phyloP scores from a whole-genome alignment of 2,888 invertebrate species.

The Drosophila atroscutellata region DNA sequence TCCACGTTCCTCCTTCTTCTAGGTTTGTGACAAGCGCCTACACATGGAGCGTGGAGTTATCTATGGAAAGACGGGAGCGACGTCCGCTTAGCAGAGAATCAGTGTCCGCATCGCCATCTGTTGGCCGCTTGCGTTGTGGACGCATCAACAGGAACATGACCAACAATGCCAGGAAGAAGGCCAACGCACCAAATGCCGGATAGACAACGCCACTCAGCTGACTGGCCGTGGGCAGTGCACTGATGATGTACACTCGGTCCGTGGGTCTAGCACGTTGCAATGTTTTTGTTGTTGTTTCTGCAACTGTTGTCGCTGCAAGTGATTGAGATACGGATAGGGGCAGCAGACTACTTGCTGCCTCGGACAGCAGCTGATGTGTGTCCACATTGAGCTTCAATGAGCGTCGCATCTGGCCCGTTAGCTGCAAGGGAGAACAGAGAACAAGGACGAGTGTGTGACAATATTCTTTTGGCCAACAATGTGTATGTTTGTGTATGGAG shows the following conservation, averaged over 20 bases:
- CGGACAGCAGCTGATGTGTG: slow-evolving; percentile 72
- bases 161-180: slow-evolving; percentile 67
- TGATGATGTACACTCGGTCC: slow-evolving; percentile 71
- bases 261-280: slow-evolving; percentile 41
- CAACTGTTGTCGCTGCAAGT: slow-evolving; percentile 10
- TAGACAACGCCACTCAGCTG: slow-evolving; percentile 70
- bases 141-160: slow-evolving; percentile 75
- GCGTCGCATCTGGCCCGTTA: slow-evolving; percentile 83
- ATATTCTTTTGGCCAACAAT: background rate
- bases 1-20: slow-evolving; percentile 4
- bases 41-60: slow-evolving; percentile 67
- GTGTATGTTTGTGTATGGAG: background rate
- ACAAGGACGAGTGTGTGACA: background rate
- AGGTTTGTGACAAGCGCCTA: slow-evolving; percentile 26
- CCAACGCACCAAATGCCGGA: slow-evolving; percentile 70
- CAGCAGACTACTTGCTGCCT: slow-evolving; percentile 20
- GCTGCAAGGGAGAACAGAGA: slow-evolving; percentile 57
- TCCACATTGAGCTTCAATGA: slow-evolving; percentile 84
- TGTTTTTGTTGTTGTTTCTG: slow-evolving; percentile 1
- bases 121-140: slow-evolving; percentile 65
- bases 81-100: slow-evolving; percentile 64
- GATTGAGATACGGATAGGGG: slow-evolving; percentile 19
- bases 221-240: slow-evolving; percentile 68
- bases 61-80: slow-evolving; percentile 53
- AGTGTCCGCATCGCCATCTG: slow-evolving; percentile 60